Conservation (phyloP, 2,888 invertebrate species). For the Apotomis turbidana region DNA sequence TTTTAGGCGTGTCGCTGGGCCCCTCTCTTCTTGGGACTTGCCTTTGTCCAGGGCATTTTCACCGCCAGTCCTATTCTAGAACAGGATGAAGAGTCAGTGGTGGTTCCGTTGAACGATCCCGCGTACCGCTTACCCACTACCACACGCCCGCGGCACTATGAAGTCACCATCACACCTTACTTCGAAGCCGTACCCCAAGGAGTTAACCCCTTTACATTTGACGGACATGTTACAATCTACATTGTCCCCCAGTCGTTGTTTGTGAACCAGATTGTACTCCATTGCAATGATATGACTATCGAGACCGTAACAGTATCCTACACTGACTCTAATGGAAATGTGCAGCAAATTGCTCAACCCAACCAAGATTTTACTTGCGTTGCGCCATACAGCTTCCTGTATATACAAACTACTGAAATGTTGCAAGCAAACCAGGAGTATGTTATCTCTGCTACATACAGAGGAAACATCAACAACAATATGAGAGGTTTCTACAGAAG, state of each 20-base stretch:
- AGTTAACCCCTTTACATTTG: slow-evolving; percentile 65
- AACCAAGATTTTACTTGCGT: slow-evolving; percentile 57
- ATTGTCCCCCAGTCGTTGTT: slow-evolving; percentile 49
- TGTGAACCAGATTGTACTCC: slow-evolving; percentile 65
- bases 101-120: slow-evolving; percentile 56
- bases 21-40: slow-evolving; percentile 56
- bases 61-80: slow-evolving; percentile 65
- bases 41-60: slow-evolving; percentile 60
- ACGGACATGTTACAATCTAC: slow-evolving; percentile 70
- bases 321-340: slow-evolving; percentile 18
- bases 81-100: slow-evolving; percentile 63
- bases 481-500: slow-evolving; percentile 92
- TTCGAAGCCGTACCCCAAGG: slow-evolving; percentile 58
- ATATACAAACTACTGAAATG: slow-evolving; percentile 51
- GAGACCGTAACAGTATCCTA: slow-evolving; percentile 67
- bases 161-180: slow-evolving; percentile 78
- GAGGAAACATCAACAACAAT: slow-evolving; percentile 87
- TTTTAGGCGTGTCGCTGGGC: slow-evolving; percentile 66
- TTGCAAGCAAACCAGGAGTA: slow-evolving; percentile 74
- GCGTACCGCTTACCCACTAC: slow-evolving; percentile 75
- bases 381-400: slow-evolving; percentile 61
- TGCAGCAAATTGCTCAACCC: slow-evolving; percentile 48
- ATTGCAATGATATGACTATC: slow-evolving; percentile 70
- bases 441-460: slow-evolving; percentile 85
- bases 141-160: slow-evolving; percentile 81